Conservation (phyloP, 92 coral and sea anemone species). For the Montipora capitata region DNA sequence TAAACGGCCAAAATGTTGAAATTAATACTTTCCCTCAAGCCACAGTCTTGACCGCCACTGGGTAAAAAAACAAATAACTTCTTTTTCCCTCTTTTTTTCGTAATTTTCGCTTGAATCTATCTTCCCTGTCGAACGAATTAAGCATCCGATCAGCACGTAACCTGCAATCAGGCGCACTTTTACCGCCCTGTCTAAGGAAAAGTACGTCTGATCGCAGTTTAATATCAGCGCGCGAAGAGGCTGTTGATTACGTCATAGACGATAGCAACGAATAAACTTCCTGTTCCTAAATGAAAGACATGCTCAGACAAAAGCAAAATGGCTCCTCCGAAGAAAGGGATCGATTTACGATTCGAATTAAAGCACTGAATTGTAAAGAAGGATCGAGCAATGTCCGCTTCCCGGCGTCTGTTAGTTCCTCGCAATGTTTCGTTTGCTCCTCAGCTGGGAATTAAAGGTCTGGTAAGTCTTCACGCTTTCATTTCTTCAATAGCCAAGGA, state of each 20-base stretch:
- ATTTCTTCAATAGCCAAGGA: neutral
- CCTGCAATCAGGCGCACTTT: too few relatives aligned
- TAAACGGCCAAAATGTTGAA: too few relatives aligned
- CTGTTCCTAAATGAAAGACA: constrained; percentile 1
- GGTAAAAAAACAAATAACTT: too few relatives aligned
- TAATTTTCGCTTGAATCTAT: too few relatives aligned
- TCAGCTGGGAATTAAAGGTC: constrained; percentile 70
- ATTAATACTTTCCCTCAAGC: too few relatives aligned
- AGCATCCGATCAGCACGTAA: too few relatives aligned
- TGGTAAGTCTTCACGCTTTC: constrained; percentile 57
- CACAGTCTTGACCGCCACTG: too few relatives aligned
- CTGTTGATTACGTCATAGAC: constrained; percentile 37
- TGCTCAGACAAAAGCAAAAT: constrained; percentile 36
- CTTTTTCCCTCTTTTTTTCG: too few relatives aligned
- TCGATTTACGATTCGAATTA: constrained; percentile 7
- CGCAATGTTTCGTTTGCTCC: constrained; percentile 70
- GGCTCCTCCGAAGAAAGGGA: constrained; percentile 16
- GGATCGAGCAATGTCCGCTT: constrained; percentile 8
- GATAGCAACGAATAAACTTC: constrained; percentile 16
- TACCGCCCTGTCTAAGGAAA: too few relatives aligned
- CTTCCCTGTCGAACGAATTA: neutral
- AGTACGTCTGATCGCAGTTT: too few relatives aligned
- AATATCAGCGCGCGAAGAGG: constrained; percentile 11
- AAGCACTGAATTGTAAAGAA: constrained; percentile 9
- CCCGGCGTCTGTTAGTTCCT: constrained; percentile 53